Conservation (phyloP, 2,113 vertebrate species). For the Corythornis madagascariensis region DNA sequence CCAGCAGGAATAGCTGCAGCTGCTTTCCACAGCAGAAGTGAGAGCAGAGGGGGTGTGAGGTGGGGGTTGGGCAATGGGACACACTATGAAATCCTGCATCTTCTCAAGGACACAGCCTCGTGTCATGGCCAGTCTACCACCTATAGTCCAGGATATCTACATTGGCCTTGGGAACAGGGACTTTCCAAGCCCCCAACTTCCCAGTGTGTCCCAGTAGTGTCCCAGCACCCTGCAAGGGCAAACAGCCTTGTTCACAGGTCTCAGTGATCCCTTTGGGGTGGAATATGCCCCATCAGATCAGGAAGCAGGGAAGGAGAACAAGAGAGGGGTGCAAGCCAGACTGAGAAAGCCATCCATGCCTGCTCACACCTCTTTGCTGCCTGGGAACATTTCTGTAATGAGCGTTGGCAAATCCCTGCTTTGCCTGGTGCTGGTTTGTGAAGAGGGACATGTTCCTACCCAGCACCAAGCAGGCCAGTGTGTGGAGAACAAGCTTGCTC, state of each 20-base stretch:
- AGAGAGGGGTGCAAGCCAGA: background rate
- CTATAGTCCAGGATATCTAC: background rate
- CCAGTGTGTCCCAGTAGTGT: background rate
- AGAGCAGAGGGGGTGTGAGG: background rate
- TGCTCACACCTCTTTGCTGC: background rate
- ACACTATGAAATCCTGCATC: background rate
- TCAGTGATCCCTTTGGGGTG: background rate
- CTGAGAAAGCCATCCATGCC: background rate
- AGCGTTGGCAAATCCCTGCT: background rate
- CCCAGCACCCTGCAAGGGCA: background rate
- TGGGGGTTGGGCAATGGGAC: accelerated
- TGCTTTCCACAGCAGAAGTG: background rate
- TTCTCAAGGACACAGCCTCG: background rate
- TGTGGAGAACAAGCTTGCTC: background rate
- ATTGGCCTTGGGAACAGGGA: background rate
- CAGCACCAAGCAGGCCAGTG: accelerated
- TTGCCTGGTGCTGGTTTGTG: background rate
- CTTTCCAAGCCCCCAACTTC: background rate
- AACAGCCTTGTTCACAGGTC: background rate
- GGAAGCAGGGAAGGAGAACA: background rate
- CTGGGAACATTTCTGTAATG: background rate
- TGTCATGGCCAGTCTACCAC: background rate
- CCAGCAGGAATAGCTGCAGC: background rate
- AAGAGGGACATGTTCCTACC: background rate
- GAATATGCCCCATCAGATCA: background rate